These are phyloP conservation scores for Camponotus floridanus DNA, from an alignment of 1,140 invertebrate genomes.

Conservation along the genomic window DNA sequence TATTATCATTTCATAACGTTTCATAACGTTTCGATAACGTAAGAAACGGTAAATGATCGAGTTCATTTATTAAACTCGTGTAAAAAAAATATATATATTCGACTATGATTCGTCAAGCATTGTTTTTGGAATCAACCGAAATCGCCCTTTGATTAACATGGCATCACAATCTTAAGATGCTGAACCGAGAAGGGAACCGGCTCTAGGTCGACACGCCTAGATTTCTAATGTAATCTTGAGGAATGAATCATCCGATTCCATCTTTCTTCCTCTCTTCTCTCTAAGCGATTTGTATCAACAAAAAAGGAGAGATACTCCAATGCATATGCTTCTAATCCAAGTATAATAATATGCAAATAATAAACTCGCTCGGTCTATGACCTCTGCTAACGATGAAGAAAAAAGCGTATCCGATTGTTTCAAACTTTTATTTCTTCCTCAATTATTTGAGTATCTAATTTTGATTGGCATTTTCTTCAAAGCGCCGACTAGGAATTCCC, in stretches of 20 bases:
- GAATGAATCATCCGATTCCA: conserved; percentile 33
- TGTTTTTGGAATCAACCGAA: conserved; percentile 55
- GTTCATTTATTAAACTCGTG: conserved; percentile 5
- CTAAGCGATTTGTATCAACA: conserved; percentile 4
- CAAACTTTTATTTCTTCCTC: background rate
- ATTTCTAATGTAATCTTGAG: conserved; percentile 42
- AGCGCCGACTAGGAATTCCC: background rate
- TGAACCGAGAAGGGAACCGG: conserved; percentile 6
- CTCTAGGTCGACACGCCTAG: conserved; percentile 21
- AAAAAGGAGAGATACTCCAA: background rate
- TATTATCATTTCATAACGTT: background rate
- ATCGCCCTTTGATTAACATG: conserved; percentile 55
- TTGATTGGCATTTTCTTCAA: conserved; percentile 12
- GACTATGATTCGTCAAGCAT: conserved; percentile 13
- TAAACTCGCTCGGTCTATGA: conserved; percentile 31
- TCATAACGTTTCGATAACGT: background rate
- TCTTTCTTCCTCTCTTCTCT: conserved; percentile 17
- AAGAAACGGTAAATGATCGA: conserved; percentile 21
- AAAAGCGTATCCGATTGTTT: background rate
- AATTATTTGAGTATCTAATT: background rate
- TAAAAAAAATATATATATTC: background rate
- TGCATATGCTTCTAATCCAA: conserved; percentile 8
- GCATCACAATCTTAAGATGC: conserved; percentile 11
- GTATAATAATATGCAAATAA: conserved; percentile 36
- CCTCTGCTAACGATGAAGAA: conserved; percentile 13